Conservation (phyloP, 1,140 invertebrate genomes). For the Drosophila bifasciata region DNA sequence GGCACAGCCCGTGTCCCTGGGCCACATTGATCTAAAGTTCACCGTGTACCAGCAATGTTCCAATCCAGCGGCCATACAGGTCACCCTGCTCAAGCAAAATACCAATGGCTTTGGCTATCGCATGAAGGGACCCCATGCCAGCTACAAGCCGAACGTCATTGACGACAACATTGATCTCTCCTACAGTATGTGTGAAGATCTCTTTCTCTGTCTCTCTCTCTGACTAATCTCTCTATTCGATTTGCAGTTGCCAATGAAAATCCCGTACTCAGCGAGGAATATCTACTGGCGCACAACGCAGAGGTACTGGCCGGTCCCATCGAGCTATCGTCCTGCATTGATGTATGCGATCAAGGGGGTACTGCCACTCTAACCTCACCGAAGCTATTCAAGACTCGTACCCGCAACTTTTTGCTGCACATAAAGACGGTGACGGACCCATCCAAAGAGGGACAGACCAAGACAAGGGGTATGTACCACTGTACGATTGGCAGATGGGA, state of each 20-base stretch:
- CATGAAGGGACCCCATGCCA: slow-evolving; percentile 80
- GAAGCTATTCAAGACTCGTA: slow-evolving; percentile 91
- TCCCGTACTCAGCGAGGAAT: slow-evolving; percentile 91
- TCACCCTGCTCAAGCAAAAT: slow-evolving; percentile 93
- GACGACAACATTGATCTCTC: slow-evolving; percentile 88
- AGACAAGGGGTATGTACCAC: slow-evolving; percentile 84
- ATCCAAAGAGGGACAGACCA: slow-evolving; percentile 86
- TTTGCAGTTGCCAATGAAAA: slow-evolving; percentile 86
- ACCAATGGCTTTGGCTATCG: slow-evolving; percentile 88
- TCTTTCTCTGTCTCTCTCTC: background rate
- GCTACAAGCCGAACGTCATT: slow-evolving; percentile 79
- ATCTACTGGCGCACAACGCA: slow-evolving; percentile 93
- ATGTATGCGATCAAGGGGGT: slow-evolving; percentile 93
- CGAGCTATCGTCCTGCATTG: slow-evolving; percentile 91
- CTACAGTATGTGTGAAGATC: slow-evolving; percentile 51
- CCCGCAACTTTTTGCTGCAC: slow-evolving; percentile 92
- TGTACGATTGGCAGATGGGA: background rate
- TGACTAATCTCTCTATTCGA: background rate
- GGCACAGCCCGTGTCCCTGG: slow-evolving; percentile 89
- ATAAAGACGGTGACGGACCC: slow-evolving; percentile 91
- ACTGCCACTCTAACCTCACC: slow-evolving; percentile 94
- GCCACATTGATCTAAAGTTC: slow-evolving; percentile 95
- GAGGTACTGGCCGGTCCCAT: slow-evolving; percentile 95
- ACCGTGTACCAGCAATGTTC: slow-evolving; percentile 90
- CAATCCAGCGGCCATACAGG: slow-evolving; percentile 88